These are phyloP conservation scores for Mus caroli DNA, from an alignment of 2,797 vertebrate species.

Conservation along the genomic window DNA sequence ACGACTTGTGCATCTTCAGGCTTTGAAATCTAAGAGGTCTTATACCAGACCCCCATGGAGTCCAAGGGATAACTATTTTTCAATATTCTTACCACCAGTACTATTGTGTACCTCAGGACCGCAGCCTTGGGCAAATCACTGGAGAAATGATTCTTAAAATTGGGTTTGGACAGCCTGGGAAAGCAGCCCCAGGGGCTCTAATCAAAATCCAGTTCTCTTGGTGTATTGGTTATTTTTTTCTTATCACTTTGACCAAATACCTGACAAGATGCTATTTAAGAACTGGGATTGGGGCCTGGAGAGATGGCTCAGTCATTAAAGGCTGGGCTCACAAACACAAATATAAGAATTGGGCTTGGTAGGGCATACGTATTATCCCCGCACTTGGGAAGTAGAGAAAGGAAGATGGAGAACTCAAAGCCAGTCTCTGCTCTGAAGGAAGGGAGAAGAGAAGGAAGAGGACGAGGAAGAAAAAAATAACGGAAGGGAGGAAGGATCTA, in stretches of 20 bases:
- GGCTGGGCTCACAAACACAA: background rate
- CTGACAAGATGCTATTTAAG: background rate
- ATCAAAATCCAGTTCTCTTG: background rate
- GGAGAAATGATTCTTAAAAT: background rate
- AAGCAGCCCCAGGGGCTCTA: background rate
- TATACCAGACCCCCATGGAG: background rate
- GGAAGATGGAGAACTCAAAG: background rate
- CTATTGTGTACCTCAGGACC: background rate
- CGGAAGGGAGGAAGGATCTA: background rate
- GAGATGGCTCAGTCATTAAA: background rate
- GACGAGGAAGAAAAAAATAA: background rate
- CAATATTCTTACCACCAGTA: background rate
- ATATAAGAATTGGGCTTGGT: background rate
- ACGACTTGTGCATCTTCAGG: background rate
- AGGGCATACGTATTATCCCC: background rate
- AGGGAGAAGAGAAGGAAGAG: background rate
- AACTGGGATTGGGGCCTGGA: background rate
- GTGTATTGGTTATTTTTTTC: background rate
- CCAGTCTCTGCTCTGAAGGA: background rate
- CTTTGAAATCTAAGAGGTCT: background rate
- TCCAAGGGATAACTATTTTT: background rate
- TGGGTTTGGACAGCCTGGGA: too few relatives aligned
- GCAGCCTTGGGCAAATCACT: background rate
- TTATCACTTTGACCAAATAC: background rate
- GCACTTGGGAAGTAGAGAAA: background rate